Evolutionary conservation across 1,140 invertebrate genomes (phyloP).

Genomic region (Centruroides sculpturatus): DNA sequence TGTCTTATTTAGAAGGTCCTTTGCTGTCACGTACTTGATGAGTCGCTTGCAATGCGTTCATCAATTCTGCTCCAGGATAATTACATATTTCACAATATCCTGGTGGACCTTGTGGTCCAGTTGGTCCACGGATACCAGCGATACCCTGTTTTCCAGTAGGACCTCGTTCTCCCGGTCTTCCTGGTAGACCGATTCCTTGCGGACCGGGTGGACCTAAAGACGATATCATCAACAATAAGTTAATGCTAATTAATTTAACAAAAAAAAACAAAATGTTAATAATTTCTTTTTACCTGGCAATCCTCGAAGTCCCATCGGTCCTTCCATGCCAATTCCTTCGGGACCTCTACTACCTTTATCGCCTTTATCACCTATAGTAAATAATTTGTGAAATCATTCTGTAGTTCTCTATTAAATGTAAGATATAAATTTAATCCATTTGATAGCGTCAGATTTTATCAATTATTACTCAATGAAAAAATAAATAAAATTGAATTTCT

Average conservation of each 20-base stretch:
- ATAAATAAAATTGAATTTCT: no score
- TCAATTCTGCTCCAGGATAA: constrained; percentile 13
- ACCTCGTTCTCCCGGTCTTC: constrained; percentile 44
- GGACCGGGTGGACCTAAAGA: constrained; percentile 42
- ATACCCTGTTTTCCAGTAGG: constrained; percentile 44
- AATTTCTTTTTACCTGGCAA: constrained; percentile 19
- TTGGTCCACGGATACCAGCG: constrained; percentile 7
- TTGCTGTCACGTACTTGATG: constrained; percentile 3
- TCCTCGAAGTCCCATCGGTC: constrained; percentile 46
- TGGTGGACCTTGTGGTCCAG: constrained; percentile 24
- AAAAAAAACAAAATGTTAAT: no score
- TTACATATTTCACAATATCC: constrained; percentile 40
- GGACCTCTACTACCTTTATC: constrained; percentile 54
- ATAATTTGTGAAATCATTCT: background rate
- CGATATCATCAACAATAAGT: background rate
- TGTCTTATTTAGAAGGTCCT: constrained; percentile 9
- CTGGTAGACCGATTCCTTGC: constrained; percentile 40
- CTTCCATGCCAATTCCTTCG: constrained; percentile 50
- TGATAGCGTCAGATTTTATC: background rate
- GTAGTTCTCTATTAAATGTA: background rate
- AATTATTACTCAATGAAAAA: background rate
- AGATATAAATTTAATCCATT: background rate
- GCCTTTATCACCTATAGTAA: constrained; percentile 36
- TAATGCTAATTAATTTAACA: background rate
- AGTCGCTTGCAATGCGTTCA: constrained; percentile 6